Conservation (phyloP, 2,888 invertebrate species). For the Hypomecis punctinalis region DNA sequence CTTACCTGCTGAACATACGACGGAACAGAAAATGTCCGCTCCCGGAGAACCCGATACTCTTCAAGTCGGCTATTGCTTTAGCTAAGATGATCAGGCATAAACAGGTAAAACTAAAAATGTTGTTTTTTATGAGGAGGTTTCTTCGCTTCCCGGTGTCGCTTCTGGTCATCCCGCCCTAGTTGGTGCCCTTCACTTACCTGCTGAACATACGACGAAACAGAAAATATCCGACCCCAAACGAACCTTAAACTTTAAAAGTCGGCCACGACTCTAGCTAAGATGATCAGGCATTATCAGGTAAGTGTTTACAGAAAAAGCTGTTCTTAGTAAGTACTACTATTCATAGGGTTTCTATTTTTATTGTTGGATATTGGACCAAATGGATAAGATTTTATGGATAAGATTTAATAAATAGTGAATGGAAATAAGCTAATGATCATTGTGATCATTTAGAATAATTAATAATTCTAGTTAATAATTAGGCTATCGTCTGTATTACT, state of each 20-base stretch:
- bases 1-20: conserved; percentile 78
- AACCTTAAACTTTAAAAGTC: conserved; percentile 88
- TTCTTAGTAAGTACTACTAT: too few relatives aligned
- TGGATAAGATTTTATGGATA: too few relatives aligned
- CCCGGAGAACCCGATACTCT: conserved; percentile 87
- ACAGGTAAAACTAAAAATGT: conserved; percentile 80
- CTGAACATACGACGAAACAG: conserved; percentile 82
- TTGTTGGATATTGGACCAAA: too few relatives aligned
- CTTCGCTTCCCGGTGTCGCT: conserved; percentile 85
- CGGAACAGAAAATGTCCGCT: conserved; percentile 86
- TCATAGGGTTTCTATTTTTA: too few relatives aligned
- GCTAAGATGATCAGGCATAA: conserved; percentile 89
- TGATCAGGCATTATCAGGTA: conserved; percentile 90
- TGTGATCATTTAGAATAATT: too few relatives aligned
- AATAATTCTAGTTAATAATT: too few relatives aligned
- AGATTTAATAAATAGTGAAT: too few relatives aligned
- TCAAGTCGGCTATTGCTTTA: conserved; percentile 88
- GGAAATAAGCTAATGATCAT: too few relatives aligned
- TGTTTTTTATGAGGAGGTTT: conserved; percentile 70
- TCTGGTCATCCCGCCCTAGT: conserved; percentile 84
- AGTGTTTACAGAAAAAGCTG: too few relatives aligned
- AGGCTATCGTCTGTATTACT: too few relatives aligned
- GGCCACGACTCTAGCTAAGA: conserved; percentile 88
- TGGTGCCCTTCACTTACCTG: conserved; percentile 78
- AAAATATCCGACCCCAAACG: conserved; percentile 87